Conservation (phyloP, 2,888 invertebrate genomes). For the Schizaphis graminum region DNA sequence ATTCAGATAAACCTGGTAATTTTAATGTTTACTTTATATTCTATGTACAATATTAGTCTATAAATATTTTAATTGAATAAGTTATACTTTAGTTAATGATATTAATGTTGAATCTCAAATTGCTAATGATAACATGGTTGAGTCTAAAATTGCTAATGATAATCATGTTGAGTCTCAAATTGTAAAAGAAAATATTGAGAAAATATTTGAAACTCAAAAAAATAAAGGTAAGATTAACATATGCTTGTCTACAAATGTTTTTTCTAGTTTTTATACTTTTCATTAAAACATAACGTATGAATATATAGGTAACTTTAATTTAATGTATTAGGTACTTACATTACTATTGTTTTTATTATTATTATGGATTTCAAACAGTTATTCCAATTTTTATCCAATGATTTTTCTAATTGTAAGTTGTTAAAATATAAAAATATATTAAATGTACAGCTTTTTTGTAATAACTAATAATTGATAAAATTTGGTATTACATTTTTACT, state of each 20-base stretch:
- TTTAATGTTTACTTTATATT: neutral
- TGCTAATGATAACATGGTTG: neutral
- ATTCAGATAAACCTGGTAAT: slow-evolving; percentile 59
- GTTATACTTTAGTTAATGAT: slow-evolving; percentile 26
- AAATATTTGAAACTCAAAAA: neutral
- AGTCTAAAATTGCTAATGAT: neutral
- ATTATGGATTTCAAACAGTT: neutral
- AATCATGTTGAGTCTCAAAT: neutral
- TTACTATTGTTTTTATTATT: neutral
- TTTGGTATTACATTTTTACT: neutral
- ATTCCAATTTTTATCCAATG: neutral
- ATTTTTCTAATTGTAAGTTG: neutral
- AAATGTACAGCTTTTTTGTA: neutral
- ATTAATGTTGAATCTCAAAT: slow-evolving; percentile 9
- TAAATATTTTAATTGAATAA: slow-evolving; percentile 5
- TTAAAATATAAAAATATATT: neutral
- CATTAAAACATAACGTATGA: neutral
- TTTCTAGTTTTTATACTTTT: neutral
- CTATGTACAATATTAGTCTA: neutral
- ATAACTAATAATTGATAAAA: neutral
- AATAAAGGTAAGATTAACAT: slow-evolving; percentile 5
- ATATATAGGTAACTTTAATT: neutral
- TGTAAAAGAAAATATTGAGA: slow-evolving; percentile 18
- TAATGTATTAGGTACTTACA: neutral
- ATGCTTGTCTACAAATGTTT: neutral